Evolutionary conservation across 2,797 vertebrate species (phyloP).

Genomic region (Acanthurus lineatus): DNA sequence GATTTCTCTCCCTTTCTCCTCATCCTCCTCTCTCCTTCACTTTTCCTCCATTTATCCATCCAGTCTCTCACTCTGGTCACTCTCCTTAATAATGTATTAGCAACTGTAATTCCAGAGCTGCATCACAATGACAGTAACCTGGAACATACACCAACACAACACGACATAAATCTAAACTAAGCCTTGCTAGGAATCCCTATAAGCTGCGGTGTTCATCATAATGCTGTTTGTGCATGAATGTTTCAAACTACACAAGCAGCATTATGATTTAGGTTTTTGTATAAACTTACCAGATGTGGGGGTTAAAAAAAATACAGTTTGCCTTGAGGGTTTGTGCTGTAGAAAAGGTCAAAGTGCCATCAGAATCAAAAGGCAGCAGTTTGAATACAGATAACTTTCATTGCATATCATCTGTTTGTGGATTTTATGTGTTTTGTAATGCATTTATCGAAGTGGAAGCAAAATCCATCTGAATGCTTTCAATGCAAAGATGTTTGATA

Average conservation of each 20-base stretch:
- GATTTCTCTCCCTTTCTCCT: slow-evolving; percentile 46
- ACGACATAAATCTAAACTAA: slow-evolving; percentile 16
- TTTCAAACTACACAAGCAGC: background rate
- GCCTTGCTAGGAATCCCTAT: background rate
- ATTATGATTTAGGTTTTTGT: background rate
- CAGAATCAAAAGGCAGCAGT: background rate
- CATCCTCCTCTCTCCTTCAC: slow-evolving; percentile 21
- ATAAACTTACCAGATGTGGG: too few species aligned
- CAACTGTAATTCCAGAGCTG: slow-evolving; percentile 46
- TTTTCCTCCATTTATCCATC: slow-evolving; percentile 43
- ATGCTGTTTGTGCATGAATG: background rate
- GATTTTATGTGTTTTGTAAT: background rate
- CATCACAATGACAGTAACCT: slow-evolving; percentile 28
- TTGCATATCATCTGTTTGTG: background rate
- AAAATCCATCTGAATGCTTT: slow-evolving; percentile 14
- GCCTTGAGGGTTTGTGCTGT: too few species aligned
- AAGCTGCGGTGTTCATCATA: background rate
- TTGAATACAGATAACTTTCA: slow-evolving; percentile 1
- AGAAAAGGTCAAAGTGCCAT: background rate
- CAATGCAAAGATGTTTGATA: background rate
- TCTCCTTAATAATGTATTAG: slow-evolving; percentile 58
- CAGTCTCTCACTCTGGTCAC: slow-evolving; percentile 36
- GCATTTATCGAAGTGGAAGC: background rate
- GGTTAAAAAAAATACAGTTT: background rate
- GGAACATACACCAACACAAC: slow-evolving; percentile 23